phyloP scores from a whole-genome alignment of 35 echinoderm and acorn worm species.

The Heliocidaris erythrogramma region DNA sequence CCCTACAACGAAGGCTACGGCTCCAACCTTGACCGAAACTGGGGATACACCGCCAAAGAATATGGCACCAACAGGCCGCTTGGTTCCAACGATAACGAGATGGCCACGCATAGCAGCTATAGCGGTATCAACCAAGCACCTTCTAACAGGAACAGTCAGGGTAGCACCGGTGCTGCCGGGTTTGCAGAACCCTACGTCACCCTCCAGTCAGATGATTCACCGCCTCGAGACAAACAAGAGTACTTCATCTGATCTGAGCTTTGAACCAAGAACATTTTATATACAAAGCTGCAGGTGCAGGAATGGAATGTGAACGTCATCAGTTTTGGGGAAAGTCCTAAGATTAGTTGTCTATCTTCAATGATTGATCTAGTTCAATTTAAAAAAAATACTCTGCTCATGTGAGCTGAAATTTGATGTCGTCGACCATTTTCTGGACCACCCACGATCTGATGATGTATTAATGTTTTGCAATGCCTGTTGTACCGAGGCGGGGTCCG shows the following conservation, averaged over 20 bases:
- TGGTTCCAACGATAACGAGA: not conserved
- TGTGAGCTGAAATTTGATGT: too few species aligned
- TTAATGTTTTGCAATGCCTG: too few species aligned
- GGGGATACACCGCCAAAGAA: not conserved
- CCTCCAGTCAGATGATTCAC: slow-evolving; percentile 17
- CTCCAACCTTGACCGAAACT: not conserved
- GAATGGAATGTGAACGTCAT: not conserved
- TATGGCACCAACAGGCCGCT: not conserved
- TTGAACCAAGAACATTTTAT: not conserved
- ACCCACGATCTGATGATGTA: too few species aligned
- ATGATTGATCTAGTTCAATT: not conserved
- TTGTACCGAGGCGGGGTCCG: too few species aligned
- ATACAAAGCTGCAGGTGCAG: not conserved
- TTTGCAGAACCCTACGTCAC: not conserved
- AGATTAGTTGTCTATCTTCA: not conserved
- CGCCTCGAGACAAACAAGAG: slow-evolving; percentile 22
- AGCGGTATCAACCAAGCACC: not conserved
- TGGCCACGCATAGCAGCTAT: not conserved
- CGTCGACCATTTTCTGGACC: not conserved
- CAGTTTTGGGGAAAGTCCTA: not conserved
- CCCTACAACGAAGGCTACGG: slow-evolving; percentile 39
- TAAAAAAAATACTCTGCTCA: not conserved
- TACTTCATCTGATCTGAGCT: slow-evolving; percentile 38
- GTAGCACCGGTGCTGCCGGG: not conserved
- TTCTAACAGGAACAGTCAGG: slow-evolving; percentile 21